Conservation (phyloP, 2,797 vertebrate genomes). For the Oreochromis mossambicus region DNA sequence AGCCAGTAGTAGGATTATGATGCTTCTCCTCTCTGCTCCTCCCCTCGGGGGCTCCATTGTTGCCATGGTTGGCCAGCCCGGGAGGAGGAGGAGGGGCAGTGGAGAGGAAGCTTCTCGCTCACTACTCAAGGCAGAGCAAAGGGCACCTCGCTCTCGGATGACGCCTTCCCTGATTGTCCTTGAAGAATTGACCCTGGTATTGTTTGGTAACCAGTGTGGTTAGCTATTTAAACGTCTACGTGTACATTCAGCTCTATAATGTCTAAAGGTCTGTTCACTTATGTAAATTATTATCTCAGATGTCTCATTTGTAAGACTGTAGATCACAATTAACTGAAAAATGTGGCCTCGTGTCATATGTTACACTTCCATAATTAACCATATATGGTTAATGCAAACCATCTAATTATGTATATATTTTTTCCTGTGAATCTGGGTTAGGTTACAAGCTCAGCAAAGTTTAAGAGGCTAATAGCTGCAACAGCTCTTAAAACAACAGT, state of each 20-base stretch:
- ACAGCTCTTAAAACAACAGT: background rate
- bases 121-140: slow-evolving; percentile 57
- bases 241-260: slow-evolving; percentile 8
- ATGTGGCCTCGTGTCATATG: background rate
- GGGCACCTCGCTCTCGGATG: slow-evolving; percentile 50
- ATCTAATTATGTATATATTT: background rate
- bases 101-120: slow-evolving; percentile 49
- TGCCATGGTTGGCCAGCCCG: slow-evolving; percentile 70
- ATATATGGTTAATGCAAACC: background rate
- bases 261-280: slow-evolving; percentile 14
- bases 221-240: background rate
- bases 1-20: slow-evolving; percentile 70
- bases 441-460: background rate
- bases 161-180: slow-evolving; percentile 55
- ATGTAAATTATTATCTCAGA: background rate
- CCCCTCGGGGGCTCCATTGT: slow-evolving; percentile 69
- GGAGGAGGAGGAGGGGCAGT: slow-evolving; percentile 42
- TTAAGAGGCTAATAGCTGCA: background rate
- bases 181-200: slow-evolving; percentile 50
- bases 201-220: slow-evolving; percentile 18
- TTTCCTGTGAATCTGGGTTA: background rate
- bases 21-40: slow-evolving; percentile 63
- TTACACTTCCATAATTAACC: background rate
- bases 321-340: background rate
- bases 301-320: background rate